Evolutionary conservation across 2,888 invertebrate species (phyloP).

Genomic region (Formica aserva): DNA sequence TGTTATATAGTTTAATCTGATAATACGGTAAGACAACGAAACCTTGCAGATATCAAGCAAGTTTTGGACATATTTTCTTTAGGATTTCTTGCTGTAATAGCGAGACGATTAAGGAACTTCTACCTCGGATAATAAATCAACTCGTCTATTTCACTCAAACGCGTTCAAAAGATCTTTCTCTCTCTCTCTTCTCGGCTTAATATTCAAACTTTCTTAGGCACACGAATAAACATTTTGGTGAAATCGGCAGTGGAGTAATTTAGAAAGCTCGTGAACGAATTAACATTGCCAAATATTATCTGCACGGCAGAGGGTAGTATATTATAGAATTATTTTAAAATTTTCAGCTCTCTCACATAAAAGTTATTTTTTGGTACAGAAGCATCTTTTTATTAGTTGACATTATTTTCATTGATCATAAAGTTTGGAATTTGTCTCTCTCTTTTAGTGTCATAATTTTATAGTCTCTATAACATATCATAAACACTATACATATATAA

Average conservation of each 20-base stretch:
- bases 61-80: constrained; percentile 48
- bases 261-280: constrained; percentile 12
- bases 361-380: neutral
- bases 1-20: constrained; percentile 8
- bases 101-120: constrained; percentile 63
- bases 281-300: constrained; percentile 22
- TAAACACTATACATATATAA: neutral
- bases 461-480: neutral
- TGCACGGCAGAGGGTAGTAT: neutral
- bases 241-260: constrained; percentile 38
- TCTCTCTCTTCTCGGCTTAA: constrained; percentile 38
- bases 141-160: constrained; percentile 58
- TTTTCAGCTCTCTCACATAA: neutral
- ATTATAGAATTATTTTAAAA: neutral
- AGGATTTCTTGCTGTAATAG: constrained; percentile 55
- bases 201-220: constrained; percentile 63
- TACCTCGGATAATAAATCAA: constrained; percentile 65
- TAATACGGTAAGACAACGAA: constrained; percentile 21
- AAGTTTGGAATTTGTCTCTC: neutral
- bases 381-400: neutral
- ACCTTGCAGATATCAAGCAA: constrained; percentile 27
- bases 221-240: constrained; percentile 56
- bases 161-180: constrained; percentile 12
- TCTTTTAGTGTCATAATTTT: constrained; percentile 8
- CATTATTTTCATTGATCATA: constrained; percentile 6